A percentile compares a stretch with the other conserved stretches of the same genome.
phyloP scores from a whole-genome alignment of 2,888 invertebrate species.

The Trichacis sp. region DNA sequence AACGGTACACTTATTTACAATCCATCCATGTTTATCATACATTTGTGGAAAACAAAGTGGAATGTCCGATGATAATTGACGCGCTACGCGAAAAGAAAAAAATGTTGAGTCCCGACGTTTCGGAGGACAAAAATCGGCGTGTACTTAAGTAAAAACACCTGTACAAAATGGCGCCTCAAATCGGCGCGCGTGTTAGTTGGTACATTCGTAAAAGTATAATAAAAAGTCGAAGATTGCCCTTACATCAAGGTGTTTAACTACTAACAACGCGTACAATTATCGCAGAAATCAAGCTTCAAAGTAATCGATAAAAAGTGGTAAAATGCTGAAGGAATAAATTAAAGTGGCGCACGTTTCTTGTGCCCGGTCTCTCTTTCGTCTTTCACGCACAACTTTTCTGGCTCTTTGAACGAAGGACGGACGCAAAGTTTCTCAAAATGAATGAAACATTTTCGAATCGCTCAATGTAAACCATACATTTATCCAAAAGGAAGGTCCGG shows the following conservation, averaged over 20 bases:
- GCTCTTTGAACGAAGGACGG: background rate
- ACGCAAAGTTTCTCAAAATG: background rate
- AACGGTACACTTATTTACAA: background rate
- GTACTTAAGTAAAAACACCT: conserved; percentile 52
- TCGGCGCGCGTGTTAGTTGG: background rate
- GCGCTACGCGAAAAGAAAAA: background rate
- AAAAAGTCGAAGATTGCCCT: conserved; percentile 7
- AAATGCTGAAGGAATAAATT: background rate
- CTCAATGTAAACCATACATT: background rate
- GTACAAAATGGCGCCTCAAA: conserved; percentile 27
- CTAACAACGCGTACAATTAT: background rate
- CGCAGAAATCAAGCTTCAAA: conserved; percentile 19
- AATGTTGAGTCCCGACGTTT: background rate
- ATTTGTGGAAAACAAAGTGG: too few relatives aligned
- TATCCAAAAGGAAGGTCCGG: background rate
- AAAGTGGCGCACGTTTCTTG: background rate
- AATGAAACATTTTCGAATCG: background rate
- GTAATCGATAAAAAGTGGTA: too few relatives aligned
- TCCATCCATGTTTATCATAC: background rate
- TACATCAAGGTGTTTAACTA: conserved; percentile 9
- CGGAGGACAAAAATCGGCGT: too few relatives aligned
- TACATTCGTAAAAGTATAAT: conserved; percentile 9
- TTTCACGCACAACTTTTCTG: background rate
- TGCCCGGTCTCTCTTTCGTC: background rate
- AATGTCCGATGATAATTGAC: too few relatives aligned